Evolutionary conservation across 2,797 vertebrate genomes (phyloP).

Genomic region (Tragelaphus eurycerus): DNA sequence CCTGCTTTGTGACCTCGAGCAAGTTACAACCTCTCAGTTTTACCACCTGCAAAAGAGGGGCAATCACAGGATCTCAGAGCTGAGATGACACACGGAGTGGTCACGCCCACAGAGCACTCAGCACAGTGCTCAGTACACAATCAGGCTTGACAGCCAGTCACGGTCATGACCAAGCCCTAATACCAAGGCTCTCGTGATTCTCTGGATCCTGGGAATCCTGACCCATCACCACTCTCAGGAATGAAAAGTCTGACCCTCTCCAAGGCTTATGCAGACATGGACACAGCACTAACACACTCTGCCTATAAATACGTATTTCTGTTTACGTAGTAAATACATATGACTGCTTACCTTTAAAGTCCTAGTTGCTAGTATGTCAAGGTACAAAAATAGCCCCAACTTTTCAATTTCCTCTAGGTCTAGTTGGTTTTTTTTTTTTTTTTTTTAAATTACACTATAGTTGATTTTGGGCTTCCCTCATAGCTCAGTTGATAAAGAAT

Average conservation of each 20-base stretch:
- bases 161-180: background rate
- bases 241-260: background rate
- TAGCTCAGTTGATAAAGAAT: background rate
- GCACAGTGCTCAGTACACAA: background rate
- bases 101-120: accelerated
- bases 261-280: background rate
- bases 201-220: background rate
- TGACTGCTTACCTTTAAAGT: background rate
- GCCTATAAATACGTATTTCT: background rate
- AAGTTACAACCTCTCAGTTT: background rate
- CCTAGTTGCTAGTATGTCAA: background rate
- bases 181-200: background rate
- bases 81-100: accelerated
- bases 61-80: background rate
- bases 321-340: background rate
- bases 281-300: background rate
- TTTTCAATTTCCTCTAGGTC: background rate
- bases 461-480: background rate
- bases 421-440: accelerated
- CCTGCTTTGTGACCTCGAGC: background rate
- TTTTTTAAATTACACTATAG: background rate
- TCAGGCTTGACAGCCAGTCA: background rate
- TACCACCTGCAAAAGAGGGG: background rate
- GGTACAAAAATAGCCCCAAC: background rate
- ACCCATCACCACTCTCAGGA: background rate